A percentile compares a stretch with the other conserved stretches of the same genome.
Evolutionary conservation across 2,888 invertebrate species (phyloP).

Genomic region (Drosophila dives): DNA sequence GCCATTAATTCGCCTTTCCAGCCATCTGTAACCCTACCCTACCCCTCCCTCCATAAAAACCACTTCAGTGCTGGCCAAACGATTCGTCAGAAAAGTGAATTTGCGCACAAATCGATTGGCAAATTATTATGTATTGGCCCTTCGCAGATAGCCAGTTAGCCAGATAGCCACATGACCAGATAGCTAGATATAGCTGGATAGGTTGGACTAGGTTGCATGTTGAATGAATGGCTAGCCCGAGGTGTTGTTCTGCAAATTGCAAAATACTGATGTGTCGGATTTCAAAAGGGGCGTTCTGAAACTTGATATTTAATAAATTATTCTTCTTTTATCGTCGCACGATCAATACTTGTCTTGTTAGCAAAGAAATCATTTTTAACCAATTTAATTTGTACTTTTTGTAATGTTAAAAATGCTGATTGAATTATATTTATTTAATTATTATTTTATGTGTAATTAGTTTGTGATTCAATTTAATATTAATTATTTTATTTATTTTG

Average conservation of each 20-base stretch:
- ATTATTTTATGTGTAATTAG: no score
- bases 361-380: constrained; percentile 34
- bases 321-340: constrained; percentile 40
- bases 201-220: constrained; percentile 13
- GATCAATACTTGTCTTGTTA: constrained; percentile 61
- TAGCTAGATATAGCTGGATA: background rate
- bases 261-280: constrained; percentile 52
- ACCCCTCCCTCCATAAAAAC: background rate
- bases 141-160: constrained; percentile 15
- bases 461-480: background rate
- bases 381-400: constrained; percentile 1
- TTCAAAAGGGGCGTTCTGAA: constrained; percentile 47
- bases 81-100: constrained; percentile 62
- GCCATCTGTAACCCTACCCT: no score
- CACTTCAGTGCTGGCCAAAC: constrained; percentile 11
- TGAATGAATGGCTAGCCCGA: constrained; percentile 57
- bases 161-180: background rate
- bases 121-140: constrained; percentile 73
- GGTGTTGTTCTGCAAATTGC: constrained; percentile 75
- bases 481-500: no score
- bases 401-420: background rate
- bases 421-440: background rate
- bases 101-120: constrained; percentile 77
- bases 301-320: constrained; percentile 59
- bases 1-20: constrained; percentile 45